These are phyloP conservation scores for Apis laboriosa DNA, from an alignment of 1,140 invertebrate genomes.

Conservation along the genomic window DNA sequence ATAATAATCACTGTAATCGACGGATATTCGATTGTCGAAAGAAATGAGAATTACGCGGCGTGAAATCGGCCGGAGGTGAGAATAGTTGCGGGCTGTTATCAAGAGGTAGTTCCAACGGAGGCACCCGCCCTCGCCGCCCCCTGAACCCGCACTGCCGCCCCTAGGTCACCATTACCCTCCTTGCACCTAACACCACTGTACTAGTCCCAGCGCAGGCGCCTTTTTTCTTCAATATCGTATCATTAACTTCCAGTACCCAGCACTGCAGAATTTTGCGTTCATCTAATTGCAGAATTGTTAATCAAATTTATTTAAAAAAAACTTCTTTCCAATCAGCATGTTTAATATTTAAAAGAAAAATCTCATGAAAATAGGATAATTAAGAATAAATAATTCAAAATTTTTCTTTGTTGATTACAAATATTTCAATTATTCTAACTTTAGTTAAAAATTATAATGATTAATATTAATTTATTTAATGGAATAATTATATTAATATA, in stretches of 20 bases:
- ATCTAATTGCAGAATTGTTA: background rate
- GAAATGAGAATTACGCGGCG: slow-evolving; percentile 29
- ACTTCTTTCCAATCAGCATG: background rate
- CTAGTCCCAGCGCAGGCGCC: slow-evolving; percentile 60
- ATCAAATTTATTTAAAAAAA: background rate
- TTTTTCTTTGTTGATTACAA: background rate
- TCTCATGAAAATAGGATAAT: too few species aligned
- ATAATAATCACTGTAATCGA: background rate
- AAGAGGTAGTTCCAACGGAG: slow-evolving; percentile 68
- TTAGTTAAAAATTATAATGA: background rate
- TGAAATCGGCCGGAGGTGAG: slow-evolving; percentile 30
- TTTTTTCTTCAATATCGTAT: slow-evolving; percentile 40
- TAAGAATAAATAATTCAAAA: background rate
- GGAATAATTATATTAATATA: too few species aligned
- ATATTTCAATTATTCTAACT: background rate
- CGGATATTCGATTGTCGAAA: slow-evolving; percentile 45
- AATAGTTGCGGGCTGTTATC: slow-evolving; percentile 59
- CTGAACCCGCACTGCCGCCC: slow-evolving; percentile 78
- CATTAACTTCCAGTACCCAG: background rate
- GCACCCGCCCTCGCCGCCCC: slow-evolving; percentile 79
- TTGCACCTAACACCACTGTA: slow-evolving; percentile 59
- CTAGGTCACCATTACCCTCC: slow-evolving; percentile 63
- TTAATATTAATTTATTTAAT: background rate
- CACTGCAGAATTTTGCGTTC: background rate
- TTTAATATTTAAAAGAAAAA: background rate